Evolutionary conservation across 2,113 vertebrate genomes (phyloP).

Genomic region (Oreochromis aureus): DNA sequence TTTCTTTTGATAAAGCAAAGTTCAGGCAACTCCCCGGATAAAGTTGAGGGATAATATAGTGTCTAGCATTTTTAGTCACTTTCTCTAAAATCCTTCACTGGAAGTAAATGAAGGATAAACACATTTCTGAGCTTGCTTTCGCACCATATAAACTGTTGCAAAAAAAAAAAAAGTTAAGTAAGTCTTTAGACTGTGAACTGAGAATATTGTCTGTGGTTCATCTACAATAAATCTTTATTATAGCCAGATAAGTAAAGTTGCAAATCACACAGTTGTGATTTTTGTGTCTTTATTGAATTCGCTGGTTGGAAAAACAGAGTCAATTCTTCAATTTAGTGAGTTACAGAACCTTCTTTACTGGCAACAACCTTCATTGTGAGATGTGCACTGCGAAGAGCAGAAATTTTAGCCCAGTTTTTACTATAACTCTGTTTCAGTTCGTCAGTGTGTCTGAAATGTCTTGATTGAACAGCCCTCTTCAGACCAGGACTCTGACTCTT

Average conservation of each 20-base stretch:
- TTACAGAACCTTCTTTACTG: not conserved
- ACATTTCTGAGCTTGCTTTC: not conserved
- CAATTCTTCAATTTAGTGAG: not conserved
- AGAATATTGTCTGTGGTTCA: rapidly evolving
- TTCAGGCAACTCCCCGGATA: not conserved
- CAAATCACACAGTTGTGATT: not conserved
- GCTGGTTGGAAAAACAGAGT: not conserved
- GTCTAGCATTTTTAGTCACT: not conserved
- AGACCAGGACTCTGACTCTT: not conserved
- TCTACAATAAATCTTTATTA: not conserved
- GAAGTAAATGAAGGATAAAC: not conserved
- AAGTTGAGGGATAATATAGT: not conserved
- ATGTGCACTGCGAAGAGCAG: no score
- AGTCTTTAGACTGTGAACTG: not conserved
- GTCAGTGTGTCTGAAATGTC: not conserved
- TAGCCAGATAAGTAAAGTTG: not conserved
- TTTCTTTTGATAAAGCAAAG: slow-evolving; percentile 37
- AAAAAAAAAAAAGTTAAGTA: not conserved
- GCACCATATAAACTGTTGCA: not conserved
- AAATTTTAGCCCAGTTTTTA: no score
- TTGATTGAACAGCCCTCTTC: not conserved
- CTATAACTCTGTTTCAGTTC: no score
- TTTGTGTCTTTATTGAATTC: not conserved
- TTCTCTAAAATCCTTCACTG: not conserved
- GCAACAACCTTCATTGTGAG: no score